Evolutionary conservation across 92 coral and sea anemone species (phyloP).

Genomic region (Porites cylindrica): DNA sequence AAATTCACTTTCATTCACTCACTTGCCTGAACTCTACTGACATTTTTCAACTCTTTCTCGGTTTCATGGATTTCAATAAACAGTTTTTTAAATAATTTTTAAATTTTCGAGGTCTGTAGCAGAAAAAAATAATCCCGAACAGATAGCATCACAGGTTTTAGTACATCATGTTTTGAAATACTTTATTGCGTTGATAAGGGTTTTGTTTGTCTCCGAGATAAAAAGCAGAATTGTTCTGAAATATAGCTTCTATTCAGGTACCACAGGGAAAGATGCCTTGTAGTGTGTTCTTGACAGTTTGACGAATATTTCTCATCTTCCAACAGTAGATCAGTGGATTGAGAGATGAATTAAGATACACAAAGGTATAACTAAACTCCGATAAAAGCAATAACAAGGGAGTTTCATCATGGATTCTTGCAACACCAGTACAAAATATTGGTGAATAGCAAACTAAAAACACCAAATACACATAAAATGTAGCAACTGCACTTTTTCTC

Average conservation of each 20-base stretch:
- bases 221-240: background rate
- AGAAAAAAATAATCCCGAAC: no score
- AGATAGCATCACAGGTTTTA: no score
- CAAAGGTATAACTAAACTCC: background rate
- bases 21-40: no score
- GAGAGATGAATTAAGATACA: slow-evolving; percentile 3
- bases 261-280: background rate
- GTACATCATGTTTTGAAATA: no score
- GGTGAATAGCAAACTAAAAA: slow-evolving; percentile 9
- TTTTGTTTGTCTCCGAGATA: background rate
- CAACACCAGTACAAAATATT: background rate
- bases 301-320: slow-evolving; percentile 24
- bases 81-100: no score
- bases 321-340: slow-evolving; percentile 23
- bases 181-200: no score
- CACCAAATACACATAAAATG: slow-evolving; percentile 10
- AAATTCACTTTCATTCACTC: no score
- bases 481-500: background rate
- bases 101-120: no score
- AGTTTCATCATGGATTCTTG: background rate
- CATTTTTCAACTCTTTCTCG: no score
- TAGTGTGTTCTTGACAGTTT: background rate
- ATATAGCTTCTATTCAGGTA: background rate
- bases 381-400: background rate
- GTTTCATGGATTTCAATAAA: no score